phyloP scores from a whole-genome alignment of 2,797 vertebrate genomes.

The Phrynocephalus vlangalii region DNA sequence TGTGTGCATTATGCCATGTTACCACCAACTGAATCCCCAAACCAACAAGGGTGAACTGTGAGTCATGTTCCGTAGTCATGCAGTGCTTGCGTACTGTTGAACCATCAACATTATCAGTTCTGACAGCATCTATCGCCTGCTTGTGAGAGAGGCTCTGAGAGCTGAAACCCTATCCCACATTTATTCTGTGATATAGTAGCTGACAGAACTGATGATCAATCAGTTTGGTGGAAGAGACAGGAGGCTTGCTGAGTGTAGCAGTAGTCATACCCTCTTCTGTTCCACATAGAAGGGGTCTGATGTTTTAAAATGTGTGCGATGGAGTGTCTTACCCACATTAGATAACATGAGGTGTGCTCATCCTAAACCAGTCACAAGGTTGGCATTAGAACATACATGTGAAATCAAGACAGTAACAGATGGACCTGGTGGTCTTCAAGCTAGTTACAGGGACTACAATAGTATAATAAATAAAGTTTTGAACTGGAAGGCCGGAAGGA shows the following conservation, averaged over 20 bases:
- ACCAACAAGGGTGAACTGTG: not conserved
- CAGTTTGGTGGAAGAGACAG: not conserved
- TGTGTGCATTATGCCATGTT: not conserved
- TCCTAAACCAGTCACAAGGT: not conserved
- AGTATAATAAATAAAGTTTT: not conserved
- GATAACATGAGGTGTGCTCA: not conserved
- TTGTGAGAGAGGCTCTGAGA: not conserved
- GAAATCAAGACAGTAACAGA: not conserved
- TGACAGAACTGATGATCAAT: not conserved
- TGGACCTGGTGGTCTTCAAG: not conserved
- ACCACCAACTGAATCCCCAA: not conserved
- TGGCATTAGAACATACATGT: too few relatives aligned
- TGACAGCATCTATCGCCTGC: not conserved
- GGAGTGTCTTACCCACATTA: not conserved
- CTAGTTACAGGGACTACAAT: not conserved
- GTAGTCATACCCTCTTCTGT: not conserved
- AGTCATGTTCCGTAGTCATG: not conserved
- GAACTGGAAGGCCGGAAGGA: too few relatives aligned
- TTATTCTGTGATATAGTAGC: constrained; percentile 4
- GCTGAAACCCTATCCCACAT: not conserved
- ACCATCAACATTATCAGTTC: not conserved
- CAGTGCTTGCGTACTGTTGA: not conserved
- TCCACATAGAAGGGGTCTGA: not conserved
- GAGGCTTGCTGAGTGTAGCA: not conserved
- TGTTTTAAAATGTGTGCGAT: not conserved